Base-by-base conservation (phyloP, 2,113 vertebrate species). In the Salvelinus alpinus region DNA sequence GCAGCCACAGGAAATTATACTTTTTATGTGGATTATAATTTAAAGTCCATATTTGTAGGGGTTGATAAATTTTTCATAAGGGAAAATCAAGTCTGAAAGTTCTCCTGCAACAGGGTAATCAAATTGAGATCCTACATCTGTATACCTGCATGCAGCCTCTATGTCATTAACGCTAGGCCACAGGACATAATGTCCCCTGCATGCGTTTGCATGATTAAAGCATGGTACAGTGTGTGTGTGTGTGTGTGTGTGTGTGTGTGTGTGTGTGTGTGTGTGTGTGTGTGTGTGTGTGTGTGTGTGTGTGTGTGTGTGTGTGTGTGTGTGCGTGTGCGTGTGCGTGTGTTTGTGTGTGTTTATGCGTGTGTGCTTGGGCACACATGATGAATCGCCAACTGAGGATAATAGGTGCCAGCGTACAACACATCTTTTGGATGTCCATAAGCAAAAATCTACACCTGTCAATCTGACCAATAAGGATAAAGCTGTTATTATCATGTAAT, bases 151-250 rank as follows among this genome's bases (percentile, higher is more conserved):
- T 18, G n/a, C 48, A 25, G 67, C 77, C 78, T 83, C 77, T 78
- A 76, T 82, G 80, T 86, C 82, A 85, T 89, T 82, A 84, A 83
- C 76, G 80, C 77, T 82, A 77, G 78, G 83, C 80, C 84, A 78
- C 76, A 82, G 86, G 79, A 70, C 86, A 89, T 90, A 91, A 90
- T 85, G 81, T 85, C 83, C 65, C 88, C 84, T 79, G 86, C 85
- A 86, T 87, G 85, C 78, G 83, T 81, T 85, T 84, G 82, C 82
- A 82, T 90, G 88, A 91, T 88, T 87, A 89, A 84, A 79, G 80
- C 80, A 78, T 60, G 72, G 72, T 83, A 78, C 74, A 67, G 68
- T 47, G 5, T 51, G 77, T 70, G 75, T 78, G 34, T 25, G 29
- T 65, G 60, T 2, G 25, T 75, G 48, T 82, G 27, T 31, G 31